Evolutionary conservation across 2,113 vertebrate genomes (phyloP).

Genomic region (Labeo catla): DNA sequence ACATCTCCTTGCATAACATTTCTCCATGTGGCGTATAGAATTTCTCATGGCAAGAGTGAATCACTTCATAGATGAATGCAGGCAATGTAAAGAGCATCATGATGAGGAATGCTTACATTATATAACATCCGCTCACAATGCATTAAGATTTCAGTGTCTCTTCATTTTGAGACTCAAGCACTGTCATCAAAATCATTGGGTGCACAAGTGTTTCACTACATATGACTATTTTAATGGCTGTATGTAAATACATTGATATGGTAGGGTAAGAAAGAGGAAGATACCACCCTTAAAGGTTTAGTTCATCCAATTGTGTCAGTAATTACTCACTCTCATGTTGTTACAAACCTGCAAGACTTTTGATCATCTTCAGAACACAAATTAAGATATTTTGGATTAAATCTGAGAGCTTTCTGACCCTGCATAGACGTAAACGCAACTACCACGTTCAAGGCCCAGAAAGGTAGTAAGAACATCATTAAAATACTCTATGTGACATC

Average conservation of each 20-base stretch:
- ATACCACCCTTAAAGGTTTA: neutral
- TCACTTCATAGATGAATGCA: slow-evolving; percentile 35
- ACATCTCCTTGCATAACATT: slow-evolving; percentile 34
- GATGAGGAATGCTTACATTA: neutral
- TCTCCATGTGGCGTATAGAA: neutral
- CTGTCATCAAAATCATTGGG: neutral
- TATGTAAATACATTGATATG: neutral
- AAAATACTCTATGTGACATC: too few species aligned
- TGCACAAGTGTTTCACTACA: neutral
- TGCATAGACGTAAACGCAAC: too few species aligned
- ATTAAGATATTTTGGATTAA: too few species aligned
- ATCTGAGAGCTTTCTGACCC: too few species aligned
- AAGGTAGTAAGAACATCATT: too few species aligned
- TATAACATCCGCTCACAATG: slow-evolving; percentile 2
- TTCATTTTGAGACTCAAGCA: neutral
- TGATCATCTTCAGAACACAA: too few species aligned
- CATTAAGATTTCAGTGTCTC: neutral
- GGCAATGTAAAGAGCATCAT: slow-evolving; percentile 13
- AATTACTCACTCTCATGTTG: too few species aligned
- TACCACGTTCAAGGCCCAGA: too few species aligned
- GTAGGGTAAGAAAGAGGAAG: neutral
- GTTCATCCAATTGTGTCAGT: too few species aligned
- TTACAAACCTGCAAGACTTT: too few species aligned
- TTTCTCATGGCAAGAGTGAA: slow-evolving; percentile 3
- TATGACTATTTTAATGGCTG: neutral